Percentiles rank a stretch among this genome's conserved stretches.
Conservation (phyloP, 2,113 vertebrate species). For the Upupa epops region DNA sequence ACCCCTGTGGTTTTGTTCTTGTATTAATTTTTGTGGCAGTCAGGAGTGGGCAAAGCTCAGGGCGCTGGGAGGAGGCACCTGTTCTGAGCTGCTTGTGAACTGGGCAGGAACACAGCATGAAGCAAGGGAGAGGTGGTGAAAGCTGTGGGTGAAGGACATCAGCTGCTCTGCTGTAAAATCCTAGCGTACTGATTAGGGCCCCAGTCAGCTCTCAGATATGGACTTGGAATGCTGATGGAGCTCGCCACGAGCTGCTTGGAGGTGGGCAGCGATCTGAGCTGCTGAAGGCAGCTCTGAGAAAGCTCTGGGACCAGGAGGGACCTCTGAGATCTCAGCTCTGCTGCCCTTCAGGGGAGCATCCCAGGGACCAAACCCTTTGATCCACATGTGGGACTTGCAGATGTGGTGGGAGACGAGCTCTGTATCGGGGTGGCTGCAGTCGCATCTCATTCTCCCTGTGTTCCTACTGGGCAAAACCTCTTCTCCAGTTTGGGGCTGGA, state of each 20-base stretch:
- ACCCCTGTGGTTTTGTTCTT: not conserved
- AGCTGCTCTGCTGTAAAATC: not conserved
- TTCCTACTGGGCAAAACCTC: not conserved
- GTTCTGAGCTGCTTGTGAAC: not conserved
- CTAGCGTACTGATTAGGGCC: too few species aligned
- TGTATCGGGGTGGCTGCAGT: not conserved
- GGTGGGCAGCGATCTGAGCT: not conserved
- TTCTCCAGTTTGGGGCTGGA: not conserved
- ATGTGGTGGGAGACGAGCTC: not conserved
- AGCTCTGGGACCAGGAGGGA: not conserved
- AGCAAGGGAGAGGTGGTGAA: not conserved
- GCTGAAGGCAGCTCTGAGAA: not conserved
- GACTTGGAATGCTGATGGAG: rapidly evolving
- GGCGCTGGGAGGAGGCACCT: not conserved
- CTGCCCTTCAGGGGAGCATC: not conserved
- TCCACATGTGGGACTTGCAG: rapidly evolving
- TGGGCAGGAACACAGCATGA: not conserved
- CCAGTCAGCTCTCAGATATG: rapidly evolving
- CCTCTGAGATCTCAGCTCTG: not conserved
- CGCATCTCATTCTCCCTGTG: not conserved
- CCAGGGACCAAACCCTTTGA: not conserved
- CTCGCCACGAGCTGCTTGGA: not conserved
- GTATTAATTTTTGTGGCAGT: not conserved
- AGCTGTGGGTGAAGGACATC: not conserved
- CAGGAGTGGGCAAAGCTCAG: not conserved